Evolutionary conservation across 2,888 invertebrate species (phyloP).

Genomic region (Eledone cirrhosa): DNA sequence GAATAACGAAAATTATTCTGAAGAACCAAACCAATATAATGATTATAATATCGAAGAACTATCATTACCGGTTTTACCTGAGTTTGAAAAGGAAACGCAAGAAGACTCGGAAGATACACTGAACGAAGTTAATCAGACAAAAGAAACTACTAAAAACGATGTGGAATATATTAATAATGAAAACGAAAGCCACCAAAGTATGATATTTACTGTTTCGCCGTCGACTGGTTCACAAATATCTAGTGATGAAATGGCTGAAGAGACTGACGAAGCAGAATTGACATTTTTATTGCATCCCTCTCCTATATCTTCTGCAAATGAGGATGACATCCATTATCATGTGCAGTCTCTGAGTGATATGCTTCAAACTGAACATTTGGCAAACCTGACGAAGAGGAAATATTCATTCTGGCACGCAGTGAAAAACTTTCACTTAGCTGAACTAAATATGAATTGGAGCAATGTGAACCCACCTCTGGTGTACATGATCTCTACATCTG

Average conservation of each 20-base stretch:
- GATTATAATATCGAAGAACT: neutral
- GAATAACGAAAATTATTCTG: neutral
- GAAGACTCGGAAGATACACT: neutral
- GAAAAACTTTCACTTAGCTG: slow-evolving; percentile 25
- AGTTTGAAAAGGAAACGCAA: neutral
- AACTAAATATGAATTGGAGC: slow-evolving; percentile 17
- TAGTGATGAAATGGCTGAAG: slow-evolving; percentile 10
- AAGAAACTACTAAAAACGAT: neutral
- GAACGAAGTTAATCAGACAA: neutral
- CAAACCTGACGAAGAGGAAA: slow-evolving; percentile 2
- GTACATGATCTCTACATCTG: neutral
- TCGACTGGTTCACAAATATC: slow-evolving; percentile 1
- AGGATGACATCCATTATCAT: slow-evolving; percentile 16
- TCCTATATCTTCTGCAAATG: neutral
- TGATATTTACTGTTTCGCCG: slow-evolving; percentile 22
- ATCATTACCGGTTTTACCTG: neutral
- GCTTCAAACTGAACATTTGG: slow-evolving; percentile 9
- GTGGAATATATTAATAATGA: neutral
- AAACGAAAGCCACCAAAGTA: slow-evolving; percentile 15
- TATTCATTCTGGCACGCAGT: slow-evolving; percentile 27
- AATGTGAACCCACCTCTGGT: slow-evolving; percentile 13
- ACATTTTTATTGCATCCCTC: slow-evolving; percentile 14
- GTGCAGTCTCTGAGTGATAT: slow-evolving; percentile 11
- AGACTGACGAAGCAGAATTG: neutral
- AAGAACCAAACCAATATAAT: neutral